Percentiles rank a stretch among this genome's conserved stretches.
phyloP scores from a whole-genome alignment of 2,888 invertebrate genomes.

The Meiosimyza decipiens region DNA sequence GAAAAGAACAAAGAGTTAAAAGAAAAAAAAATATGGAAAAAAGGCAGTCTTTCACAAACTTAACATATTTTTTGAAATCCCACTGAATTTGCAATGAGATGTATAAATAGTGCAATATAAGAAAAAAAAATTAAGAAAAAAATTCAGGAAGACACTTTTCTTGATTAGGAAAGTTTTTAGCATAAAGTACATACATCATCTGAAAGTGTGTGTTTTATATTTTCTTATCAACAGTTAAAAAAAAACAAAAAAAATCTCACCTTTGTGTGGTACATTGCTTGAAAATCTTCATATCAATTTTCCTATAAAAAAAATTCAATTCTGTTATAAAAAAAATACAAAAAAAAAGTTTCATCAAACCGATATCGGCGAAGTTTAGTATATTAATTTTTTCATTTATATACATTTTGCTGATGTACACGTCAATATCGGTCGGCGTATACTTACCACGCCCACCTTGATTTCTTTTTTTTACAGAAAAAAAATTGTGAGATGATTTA shows the following conservation, averaged over 20 bases:
- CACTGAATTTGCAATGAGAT: too few relatives aligned
- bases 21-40: too few relatives aligned
- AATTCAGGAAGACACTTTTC: constrained; percentile 4
- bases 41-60: too few relatives aligned
- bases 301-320: constrained; percentile 37
- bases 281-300: constrained; percentile 43
- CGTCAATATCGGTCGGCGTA: constrained; percentile 52
- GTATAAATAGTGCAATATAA: neutral
- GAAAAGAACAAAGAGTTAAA: too few relatives aligned
- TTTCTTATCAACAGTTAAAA: constrained; percentile 40
- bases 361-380: constrained; percentile 40
- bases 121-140: neutral
- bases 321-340: constrained; percentile 43
- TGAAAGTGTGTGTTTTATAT: constrained; percentile 41
- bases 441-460: constrained; percentile 59
- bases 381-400: constrained; percentile 21
- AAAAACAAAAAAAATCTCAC: constrained; percentile 48
- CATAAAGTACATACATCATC: constrained; percentile 31
- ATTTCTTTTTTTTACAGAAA: constrained; percentile 37
- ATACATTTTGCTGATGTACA: constrained; percentile 27
- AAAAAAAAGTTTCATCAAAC: constrained; percentile 35
- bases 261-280: constrained; percentile 41
- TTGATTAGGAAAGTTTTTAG: constrained; percentile 24
- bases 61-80: too few relatives aligned
- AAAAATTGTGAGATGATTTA: constrained; percentile 35